phyloP scores from a whole-genome alignment of 30 jellyfish, hydroid and myxozoan genomes.

The Phacellophora camtschatica region DNA sequence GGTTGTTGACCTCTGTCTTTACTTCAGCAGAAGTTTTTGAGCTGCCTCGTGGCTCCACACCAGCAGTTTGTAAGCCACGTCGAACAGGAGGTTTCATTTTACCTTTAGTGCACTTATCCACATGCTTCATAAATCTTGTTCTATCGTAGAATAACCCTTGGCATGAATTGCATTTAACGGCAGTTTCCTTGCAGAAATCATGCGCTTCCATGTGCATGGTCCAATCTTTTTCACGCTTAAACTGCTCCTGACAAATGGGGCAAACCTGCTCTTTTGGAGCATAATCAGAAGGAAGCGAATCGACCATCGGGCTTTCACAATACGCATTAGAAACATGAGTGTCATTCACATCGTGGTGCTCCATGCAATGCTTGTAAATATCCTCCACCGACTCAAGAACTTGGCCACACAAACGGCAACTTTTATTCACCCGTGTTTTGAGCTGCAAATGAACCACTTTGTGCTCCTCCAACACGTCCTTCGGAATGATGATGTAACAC shows the following conservation, averaged over 20 bases:
- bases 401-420: conserved; percentile 13
- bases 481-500: background rate
- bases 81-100: background rate
- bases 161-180: background rate
- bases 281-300: background rate
- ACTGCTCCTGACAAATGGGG: background rate
- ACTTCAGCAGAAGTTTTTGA: background rate
- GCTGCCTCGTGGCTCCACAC: background rate
- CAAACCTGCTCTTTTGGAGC: background rate
- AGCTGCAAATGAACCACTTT: background rate
- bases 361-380: background rate
- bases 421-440: conserved; percentile 6
- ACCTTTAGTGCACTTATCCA: background rate
- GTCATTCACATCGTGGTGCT: background rate
- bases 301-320: background rate
- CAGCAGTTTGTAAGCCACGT: background rate
- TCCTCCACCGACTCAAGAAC: conserved; percentile 18
- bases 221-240: conserved; percentile 2
- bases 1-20: background rate
- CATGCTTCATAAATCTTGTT: background rate
- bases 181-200: background rate
- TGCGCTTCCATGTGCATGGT: background rate
- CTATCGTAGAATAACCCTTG: background rate
- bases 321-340: background rate
- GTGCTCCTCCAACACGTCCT: background rate